Conservation (phyloP, 2,113 vertebrate genomes). For the Syngnathus scovelli region DNA sequence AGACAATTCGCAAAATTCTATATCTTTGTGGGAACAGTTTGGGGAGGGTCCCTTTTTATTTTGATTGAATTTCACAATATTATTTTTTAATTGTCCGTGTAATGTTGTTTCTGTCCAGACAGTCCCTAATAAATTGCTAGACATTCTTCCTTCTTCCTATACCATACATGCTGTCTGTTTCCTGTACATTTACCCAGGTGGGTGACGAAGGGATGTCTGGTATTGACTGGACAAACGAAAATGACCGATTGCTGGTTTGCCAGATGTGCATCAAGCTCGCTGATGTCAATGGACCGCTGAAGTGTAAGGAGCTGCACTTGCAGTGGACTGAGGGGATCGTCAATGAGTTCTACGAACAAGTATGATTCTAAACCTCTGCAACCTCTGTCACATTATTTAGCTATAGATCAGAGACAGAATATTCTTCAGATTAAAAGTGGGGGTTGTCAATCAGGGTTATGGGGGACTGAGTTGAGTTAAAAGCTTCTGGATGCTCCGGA, state of each 20-base stretch:
- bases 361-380: constrained; percentile 40
- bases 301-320: constrained; percentile 90
- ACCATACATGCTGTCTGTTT: neutral
- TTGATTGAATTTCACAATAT: neutral
- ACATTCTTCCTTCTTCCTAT: neutral
- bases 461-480: too few relatives aligned
- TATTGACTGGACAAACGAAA: constrained; percentile 96
- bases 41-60: neutral
- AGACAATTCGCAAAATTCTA: neutral
- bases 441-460: too few relatives aligned
- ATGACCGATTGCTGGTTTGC: constrained; percentile 90
- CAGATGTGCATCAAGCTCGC: constrained; percentile 99
- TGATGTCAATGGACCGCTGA: constrained; percentile 93
- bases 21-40: neutral
- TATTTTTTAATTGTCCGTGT: neutral
- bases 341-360: constrained; percentile 98
- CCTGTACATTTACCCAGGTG: constrained; percentile 71
- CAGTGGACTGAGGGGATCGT: constrained; percentile 98
- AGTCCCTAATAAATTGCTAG: neutral
- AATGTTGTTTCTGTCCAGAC: neutral
- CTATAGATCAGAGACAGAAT: neutral
- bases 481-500: too few relatives aligned
- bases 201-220: constrained; percentile 84
- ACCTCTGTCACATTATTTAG: neutral
- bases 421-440: neutral